Conservation (phyloP, 2,113 vertebrate species). For the Tragulus kanchil region DNA sequence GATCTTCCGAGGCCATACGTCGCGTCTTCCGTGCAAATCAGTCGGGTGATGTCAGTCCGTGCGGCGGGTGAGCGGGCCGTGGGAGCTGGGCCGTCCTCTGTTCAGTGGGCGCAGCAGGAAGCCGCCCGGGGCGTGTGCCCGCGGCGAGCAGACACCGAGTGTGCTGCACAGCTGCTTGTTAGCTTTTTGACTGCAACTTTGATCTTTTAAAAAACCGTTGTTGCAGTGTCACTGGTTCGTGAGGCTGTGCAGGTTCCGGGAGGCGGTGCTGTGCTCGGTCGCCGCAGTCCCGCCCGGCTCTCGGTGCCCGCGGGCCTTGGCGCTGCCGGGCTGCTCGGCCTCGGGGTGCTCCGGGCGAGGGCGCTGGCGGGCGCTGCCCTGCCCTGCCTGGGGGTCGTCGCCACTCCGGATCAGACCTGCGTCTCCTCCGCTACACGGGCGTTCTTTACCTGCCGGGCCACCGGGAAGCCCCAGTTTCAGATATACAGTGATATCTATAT, state of each 20-base stretch:
- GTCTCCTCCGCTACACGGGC: neutral
- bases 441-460: neutral
- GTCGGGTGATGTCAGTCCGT: neutral
- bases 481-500: too few species aligned
- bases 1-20: neutral
- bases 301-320: neutral
- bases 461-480: neutral
- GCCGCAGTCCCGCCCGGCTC: fast-evolving
- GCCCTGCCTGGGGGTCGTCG: neutral
- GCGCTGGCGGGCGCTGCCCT: neutral
- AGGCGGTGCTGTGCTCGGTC: neutral
- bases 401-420: neutral
- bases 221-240: too few species aligned
- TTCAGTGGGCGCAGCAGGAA: too few species aligned
- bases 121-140: neutral
- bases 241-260: neutral
- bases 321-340: neutral
- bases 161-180: neutral
- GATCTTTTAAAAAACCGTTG: neutral
- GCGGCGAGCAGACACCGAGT: neutral
- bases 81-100: fast-evolving
- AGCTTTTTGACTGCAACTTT: neutral
- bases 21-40: neutral
- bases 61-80: neutral
- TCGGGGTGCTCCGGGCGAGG: neutral